A percentile compares a stretch with the other conserved stretches of the same genome.
Evolutionary conservation across 1,140 invertebrate species (phyloP).

Genomic region (Cryptotermes secundus): DNA sequence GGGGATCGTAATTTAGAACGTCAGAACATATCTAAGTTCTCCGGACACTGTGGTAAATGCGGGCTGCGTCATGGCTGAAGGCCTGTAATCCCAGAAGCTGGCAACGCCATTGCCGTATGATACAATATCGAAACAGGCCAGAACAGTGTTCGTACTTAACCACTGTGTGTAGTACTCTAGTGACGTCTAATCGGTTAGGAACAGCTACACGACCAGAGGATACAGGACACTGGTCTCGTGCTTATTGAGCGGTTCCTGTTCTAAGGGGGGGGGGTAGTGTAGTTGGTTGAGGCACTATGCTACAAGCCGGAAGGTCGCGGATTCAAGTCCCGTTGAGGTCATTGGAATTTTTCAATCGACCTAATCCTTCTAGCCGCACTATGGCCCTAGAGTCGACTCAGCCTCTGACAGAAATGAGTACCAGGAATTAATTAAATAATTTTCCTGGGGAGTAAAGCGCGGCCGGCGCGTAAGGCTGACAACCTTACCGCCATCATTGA

Average conservation of each 20-base stretch:
- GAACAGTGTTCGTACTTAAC: background rate
- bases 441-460: too few relatives aligned
- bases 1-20: background rate
- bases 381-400: too few relatives aligned
- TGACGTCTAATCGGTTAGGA: background rate
- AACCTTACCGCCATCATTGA: too few relatives aligned
- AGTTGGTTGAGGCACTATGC: too few relatives aligned
- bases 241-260: background rate
- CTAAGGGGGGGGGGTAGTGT: too few relatives aligned
- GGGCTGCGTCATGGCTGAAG: background rate
- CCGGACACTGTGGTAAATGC: background rate
- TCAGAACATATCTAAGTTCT: background rate
- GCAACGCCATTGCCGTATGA: background rate
- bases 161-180: background rate
- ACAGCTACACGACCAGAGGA: background rate
- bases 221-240: background rate
- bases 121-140: constrained; percentile 6
- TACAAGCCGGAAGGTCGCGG: too few relatives aligned
- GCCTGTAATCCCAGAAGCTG: background rate
- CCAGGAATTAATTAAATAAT: too few relatives aligned
- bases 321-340: too few relatives aligned
- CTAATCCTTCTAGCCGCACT: too few relatives aligned
- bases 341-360: too few relatives aligned
- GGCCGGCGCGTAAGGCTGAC: too few relatives aligned
- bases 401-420: too few relatives aligned